Percentiles rank a stretch among this genome's conserved stretches.
These are phyloP conservation scores for Philopotamus ludificatus DNA, from an alignment of 1,140 invertebrate species.

Conservation along the genomic window DNA sequence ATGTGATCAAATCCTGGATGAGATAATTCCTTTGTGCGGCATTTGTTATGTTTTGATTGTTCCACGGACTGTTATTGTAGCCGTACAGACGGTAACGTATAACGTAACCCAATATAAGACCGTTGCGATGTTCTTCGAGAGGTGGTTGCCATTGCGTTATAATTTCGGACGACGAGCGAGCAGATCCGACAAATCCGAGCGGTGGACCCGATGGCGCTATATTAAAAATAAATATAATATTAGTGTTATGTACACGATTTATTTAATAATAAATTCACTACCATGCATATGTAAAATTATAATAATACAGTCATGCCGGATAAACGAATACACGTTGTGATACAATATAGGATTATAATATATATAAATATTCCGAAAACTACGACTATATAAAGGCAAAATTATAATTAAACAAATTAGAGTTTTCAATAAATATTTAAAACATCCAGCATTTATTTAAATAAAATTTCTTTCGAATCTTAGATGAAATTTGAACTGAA, in stretches of 20 bases:
- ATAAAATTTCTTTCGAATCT: no score
- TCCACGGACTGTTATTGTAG: conserved; percentile 89
- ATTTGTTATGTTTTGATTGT: conserved; percentile 86
- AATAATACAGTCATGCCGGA: no score
- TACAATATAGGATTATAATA: no score
- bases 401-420: no score
- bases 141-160: conserved; percentile 98
- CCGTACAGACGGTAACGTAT: conserved; percentile 88
- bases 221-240: neutral
- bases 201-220: conserved; percentile 86
- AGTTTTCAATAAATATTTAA: no score
- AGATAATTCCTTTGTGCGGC: conserved; percentile 90
- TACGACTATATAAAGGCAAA: no score
- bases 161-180: conserved; percentile 90
- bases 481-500: no score
- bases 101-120: conserved; percentile 90
- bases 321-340: no score
- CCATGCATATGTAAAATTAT: conserved; percentile 3
- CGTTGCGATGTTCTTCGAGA: conserved; percentile 88
- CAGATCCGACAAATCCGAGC: conserved; percentile 85
- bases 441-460: no score
- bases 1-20: conserved; percentile 92
- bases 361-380: no score
- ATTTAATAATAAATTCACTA: neutral
- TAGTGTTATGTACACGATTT: neutral